Conservation (phyloP, 2,113 vertebrate species). For the Notechis scutatus region DNA sequence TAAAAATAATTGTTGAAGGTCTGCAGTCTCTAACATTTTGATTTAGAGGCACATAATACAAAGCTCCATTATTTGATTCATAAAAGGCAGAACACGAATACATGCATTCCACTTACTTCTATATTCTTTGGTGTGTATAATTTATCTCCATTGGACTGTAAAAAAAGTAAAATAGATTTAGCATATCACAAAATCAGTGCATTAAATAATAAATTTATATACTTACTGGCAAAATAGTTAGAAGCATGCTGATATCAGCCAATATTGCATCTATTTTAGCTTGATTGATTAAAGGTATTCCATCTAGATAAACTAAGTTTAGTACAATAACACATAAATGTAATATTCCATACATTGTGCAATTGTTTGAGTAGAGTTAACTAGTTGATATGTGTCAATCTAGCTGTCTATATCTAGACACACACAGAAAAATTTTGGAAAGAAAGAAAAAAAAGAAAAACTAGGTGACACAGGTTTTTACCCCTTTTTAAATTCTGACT, state of each 20-base stretch:
- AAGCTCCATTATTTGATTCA: not conserved
- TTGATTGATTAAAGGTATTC: constrained; percentile 20
- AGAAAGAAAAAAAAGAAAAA: constrained; percentile 64
- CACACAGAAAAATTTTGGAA: constrained; percentile 64
- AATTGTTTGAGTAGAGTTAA: constrained; percentile 49
- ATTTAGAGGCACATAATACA: not conserved
- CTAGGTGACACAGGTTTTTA: constrained; percentile 73
- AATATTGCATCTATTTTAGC: not conserved
- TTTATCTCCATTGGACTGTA: constrained; percentile 34
- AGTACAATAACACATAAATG: constrained; percentile 56
- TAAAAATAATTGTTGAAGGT: not conserved
- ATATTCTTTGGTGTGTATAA: constrained; percentile 50
- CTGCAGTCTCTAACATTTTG: not conserved
- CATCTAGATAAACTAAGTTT: constrained; percentile 39
- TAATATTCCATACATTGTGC: constrained; percentile 62
- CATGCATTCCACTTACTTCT: constrained; percentile 36
- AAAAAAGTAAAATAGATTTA: constrained; percentile 37
- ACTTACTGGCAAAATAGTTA: constrained; percentile 57
- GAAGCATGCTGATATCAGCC: constrained; percentile 1
- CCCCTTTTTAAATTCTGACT: constrained; percentile 72
- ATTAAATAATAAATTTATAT: not conserved
- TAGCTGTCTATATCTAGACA: not conserved
- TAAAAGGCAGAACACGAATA: not conserved
- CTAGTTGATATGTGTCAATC: constrained; percentile 70
- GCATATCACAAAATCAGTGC: not conserved